phyloP scores from a whole-genome alignment of 2,797 vertebrate genomes.

The Darevskia nairensis region DNA sequence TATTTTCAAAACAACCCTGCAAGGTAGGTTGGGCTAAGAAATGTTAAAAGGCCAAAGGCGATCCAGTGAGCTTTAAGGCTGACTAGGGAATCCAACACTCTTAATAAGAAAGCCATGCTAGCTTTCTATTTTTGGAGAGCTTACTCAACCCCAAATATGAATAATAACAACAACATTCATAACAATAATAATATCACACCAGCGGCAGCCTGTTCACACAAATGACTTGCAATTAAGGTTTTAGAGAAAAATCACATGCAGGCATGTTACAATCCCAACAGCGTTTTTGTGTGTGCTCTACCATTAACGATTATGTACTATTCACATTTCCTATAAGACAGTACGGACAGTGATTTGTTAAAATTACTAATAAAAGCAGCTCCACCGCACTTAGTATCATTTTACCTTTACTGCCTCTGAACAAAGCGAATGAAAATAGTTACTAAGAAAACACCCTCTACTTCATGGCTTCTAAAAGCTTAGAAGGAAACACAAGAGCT shows the following conservation, averaged over 20 bases:
- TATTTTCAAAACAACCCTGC: too few relatives aligned
- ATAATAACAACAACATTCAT: background rate
- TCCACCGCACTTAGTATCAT: background rate
- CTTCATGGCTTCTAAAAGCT: fast-evolving
- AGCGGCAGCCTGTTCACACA: background rate
- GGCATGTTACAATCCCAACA: background rate
- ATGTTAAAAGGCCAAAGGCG: background rate
- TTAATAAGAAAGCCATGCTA: background rate
- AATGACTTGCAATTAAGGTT: background rate
- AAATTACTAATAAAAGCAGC: background rate
- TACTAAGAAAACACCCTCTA: background rate
- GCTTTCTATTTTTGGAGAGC: background rate
- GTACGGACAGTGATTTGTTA: background rate
- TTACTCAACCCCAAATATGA: background rate
- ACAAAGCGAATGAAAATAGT: background rate
- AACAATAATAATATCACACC: background rate
- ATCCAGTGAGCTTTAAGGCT: background rate
- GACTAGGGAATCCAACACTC: background rate
- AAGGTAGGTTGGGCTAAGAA: background rate
- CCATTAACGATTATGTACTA: background rate
- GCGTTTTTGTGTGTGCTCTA: background rate
- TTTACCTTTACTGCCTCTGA: background rate
- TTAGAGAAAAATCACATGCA: background rate
- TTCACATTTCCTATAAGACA: background rate
- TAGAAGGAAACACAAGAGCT: background rate